Conservation (phyloP, 2,113 vertebrate species). For the Ophiodon elongatus region DNA sequence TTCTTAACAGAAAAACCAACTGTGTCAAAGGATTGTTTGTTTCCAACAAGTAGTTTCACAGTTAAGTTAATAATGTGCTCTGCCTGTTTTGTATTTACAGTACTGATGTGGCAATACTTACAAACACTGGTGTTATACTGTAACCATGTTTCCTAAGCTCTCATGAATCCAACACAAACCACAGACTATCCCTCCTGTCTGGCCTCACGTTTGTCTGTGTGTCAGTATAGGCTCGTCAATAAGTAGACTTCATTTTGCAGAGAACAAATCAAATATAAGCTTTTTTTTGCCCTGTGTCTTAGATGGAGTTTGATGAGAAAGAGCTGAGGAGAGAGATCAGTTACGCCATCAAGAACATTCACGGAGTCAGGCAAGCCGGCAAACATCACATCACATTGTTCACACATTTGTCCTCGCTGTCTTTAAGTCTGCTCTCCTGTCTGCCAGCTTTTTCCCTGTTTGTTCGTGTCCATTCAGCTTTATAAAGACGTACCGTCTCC, state of each 20-base stretch:
- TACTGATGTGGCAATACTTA: not conserved
- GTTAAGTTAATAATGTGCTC: not conserved
- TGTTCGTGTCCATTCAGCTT: conserved; percentile 21
- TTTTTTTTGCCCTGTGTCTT: conserved; percentile 14
- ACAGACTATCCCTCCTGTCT: not conserved
- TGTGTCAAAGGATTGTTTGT: not conserved
- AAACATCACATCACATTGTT: not conserved
- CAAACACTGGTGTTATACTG: not conserved
- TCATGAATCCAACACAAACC: not conserved
- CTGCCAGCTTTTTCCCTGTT: conserved; percentile 18
- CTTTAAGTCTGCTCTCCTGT: conserved; percentile 19
- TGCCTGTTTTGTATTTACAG: not conserved
- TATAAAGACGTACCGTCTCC: not conserved
- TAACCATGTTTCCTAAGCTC: not conserved
- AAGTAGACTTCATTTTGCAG: not conserved
- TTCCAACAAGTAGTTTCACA: not conserved
- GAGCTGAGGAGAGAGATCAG: conserved; percentile 95
- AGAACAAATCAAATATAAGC: not conserved
- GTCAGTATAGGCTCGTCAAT: not conserved
- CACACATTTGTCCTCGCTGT: not conserved
- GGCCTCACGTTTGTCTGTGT: not conserved
- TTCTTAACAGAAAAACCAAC: not conserved
- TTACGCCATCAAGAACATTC: conserved; percentile 99
- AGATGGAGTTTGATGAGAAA: conserved; percentile 99
- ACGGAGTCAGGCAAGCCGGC: conserved; percentile 94